phyloP scores from a whole-genome alignment of 2,797 vertebrate genomes.

The Sebastes oblongus region DNA sequence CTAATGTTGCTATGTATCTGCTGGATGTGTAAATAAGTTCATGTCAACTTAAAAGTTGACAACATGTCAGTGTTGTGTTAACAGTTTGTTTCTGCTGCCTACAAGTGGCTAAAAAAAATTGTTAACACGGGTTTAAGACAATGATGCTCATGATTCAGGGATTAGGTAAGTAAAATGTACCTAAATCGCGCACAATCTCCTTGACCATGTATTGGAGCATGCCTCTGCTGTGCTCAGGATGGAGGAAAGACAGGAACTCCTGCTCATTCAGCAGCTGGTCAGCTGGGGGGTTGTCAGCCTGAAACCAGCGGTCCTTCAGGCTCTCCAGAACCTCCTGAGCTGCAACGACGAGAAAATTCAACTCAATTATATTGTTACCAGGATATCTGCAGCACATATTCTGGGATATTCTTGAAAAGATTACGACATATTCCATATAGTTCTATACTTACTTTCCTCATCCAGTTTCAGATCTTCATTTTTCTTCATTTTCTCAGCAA shows the following conservation, averaged over 20 bases:
- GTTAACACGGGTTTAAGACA: not conserved
- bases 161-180: constrained; percentile 60
- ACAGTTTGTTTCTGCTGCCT: not conserved
- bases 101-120: not conserved
- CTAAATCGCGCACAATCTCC: constrained; percentile 93
- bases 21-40: not conserved
- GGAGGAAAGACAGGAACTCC: constrained; percentile 95
- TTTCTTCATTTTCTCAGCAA: constrained; percentile 89
- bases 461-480: constrained; percentile 94
- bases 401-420: no score
- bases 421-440: rapidly evolving
- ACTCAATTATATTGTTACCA: not conserved
- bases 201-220: constrained; percentile 98
- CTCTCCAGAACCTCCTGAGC: constrained; percentile 97
- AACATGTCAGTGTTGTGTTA: not conserved
- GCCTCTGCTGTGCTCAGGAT: constrained; percentile 94
- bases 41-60: not conserved
- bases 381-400: not conserved
- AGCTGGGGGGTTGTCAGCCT: constrained; percentile 91
- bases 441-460: constrained; percentile 89
- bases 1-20: not conserved
- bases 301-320: constrained; percentile 97
- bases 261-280: constrained; percentile 91
- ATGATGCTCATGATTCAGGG: no score
- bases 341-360: constrained; percentile 53